A percentile compares a stretch with the other conserved stretches of the same genome.
Evolutionary conservation across 23 tunicate species (phyloP).

Genomic region (Ascidia mentula): DNA sequence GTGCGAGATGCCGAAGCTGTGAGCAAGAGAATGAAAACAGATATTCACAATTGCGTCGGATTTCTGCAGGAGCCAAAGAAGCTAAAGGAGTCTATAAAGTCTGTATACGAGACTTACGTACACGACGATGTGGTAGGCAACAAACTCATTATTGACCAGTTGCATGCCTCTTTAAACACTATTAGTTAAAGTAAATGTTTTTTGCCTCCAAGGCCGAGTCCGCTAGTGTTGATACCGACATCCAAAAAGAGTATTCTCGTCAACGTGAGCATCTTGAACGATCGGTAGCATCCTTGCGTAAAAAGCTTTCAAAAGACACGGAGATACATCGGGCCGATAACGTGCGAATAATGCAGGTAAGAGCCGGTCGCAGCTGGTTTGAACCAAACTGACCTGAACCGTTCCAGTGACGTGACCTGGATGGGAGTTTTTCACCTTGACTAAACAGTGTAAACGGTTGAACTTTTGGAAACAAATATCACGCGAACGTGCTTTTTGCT

Average conservation of each 20-base stretch:
- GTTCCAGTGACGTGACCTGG: no score
- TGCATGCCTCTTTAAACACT: neutral
- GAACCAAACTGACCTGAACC: no score
- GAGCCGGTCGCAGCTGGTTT: no score
- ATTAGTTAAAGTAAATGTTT: neutral
- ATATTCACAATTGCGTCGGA: constrained; percentile 95
- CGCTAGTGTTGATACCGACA: constrained; percentile 82
- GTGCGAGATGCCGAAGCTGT: constrained; percentile 94
- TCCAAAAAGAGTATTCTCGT: constrained; percentile 87
- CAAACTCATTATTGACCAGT: no score
- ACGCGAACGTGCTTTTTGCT: no score
- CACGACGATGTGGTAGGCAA: constrained; percentile 84
- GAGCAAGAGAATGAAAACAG: constrained; percentile 89
- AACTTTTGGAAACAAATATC: no score
- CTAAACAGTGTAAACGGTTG: no score
- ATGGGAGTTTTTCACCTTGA: no score
- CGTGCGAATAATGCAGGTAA: constrained; percentile 95
- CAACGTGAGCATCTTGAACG: constrained; percentile 98
- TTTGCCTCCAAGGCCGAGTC: constrained; percentile 56
- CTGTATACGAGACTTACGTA: constrained; percentile 75
- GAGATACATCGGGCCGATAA: constrained; percentile 98
- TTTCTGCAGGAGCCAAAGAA: constrained; percentile 95
- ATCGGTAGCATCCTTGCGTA: constrained; percentile 83
- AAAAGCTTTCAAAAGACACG: constrained; percentile 89
- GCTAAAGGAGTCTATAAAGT: constrained; percentile 82